Evolutionary conservation across 2,113 vertebrate species (phyloP).

Genomic region (Heterochromis multidens): DNA sequence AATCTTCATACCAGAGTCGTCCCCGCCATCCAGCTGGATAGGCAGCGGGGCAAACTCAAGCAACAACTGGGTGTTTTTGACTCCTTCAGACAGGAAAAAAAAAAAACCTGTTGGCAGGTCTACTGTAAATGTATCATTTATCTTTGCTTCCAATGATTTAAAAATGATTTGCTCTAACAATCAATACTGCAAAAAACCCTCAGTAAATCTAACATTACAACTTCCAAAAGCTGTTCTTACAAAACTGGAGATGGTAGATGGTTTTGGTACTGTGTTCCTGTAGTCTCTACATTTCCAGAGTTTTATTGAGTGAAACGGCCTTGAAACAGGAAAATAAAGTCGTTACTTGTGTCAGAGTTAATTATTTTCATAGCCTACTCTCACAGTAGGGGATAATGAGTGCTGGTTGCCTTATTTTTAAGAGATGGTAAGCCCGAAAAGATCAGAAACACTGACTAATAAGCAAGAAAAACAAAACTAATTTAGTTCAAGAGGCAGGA

Average conservation of each 20-base stretch:
- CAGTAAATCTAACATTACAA: slow-evolving; percentile 1
- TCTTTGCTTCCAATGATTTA: not conserved
- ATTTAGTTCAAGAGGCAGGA: not conserved
- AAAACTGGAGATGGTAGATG: not conserved
- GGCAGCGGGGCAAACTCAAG: not conserved
- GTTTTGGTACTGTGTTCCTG: not conserved
- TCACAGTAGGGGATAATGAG: not conserved
- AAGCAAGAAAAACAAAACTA: not conserved
- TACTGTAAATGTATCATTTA: not conserved
- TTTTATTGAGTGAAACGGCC: slow-evolving; percentile 25
- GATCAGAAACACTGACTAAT: not conserved
- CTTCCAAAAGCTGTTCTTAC: slow-evolving; percentile 7
- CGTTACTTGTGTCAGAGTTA: not conserved
- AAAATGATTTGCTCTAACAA: not conserved
- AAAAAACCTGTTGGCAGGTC: not conserved
- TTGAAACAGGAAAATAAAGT: slow-evolving; percentile 20
- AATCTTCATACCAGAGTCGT: not conserved
- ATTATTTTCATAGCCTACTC: not conserved
- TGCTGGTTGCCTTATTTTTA: not conserved
- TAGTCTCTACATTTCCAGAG: not conserved
- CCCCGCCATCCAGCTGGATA: slow-evolving; percentile 3
- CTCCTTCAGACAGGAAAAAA: not conserved
- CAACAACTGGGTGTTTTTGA: not conserved
- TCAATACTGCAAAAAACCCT: not conserved
- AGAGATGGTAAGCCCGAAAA: not conserved